A percentile compares a stretch with the other conserved stretches of the same genome.
Conservation (phyloP, 2,888 invertebrate species). For the Volucella bombylans region DNA sequence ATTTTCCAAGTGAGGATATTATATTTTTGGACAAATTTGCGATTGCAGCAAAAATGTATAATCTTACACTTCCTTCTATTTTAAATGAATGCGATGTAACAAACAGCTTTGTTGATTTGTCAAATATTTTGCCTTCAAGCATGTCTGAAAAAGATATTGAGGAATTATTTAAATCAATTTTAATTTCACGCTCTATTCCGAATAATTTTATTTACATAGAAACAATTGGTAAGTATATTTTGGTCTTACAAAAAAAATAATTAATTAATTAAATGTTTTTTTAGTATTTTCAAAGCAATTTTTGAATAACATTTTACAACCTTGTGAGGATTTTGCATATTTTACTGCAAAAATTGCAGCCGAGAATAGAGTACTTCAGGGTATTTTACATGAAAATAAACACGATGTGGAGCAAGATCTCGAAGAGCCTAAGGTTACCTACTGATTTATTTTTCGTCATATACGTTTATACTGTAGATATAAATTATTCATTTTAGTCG, state of each 20-base stretch:
- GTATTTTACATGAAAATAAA: conserved; percentile 86
- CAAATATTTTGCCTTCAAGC: conserved; percentile 91
- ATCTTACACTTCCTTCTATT: conserved; percentile 87
- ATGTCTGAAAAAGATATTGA: conserved; percentile 90
- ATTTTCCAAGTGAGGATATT: conserved; percentile 88
- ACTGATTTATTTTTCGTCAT: not conserved
- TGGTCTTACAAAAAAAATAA: not conserved
- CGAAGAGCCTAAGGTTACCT: conserved; percentile 78
- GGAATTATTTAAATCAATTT: conserved; percentile 86
- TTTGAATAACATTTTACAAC: conserved; percentile 86
- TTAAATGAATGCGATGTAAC: conserved; percentile 92
- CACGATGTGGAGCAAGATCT: conserved; percentile 78
- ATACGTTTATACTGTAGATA: no score
- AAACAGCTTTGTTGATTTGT: conserved; percentile 91
- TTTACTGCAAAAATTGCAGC: conserved; percentile 87
- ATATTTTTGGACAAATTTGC: conserved; percentile 90
- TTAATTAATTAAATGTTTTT: conserved; percentile 60
- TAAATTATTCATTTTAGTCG: conserved; percentile 81
- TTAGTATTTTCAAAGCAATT: conserved; percentile 87
- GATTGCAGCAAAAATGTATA: conserved; percentile 85
- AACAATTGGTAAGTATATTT: conserved; percentile 83
- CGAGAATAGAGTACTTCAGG: conserved; percentile 89
- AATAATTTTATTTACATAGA: conserved; percentile 84
- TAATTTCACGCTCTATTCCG: conserved; percentile 84
- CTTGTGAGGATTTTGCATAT: conserved; percentile 87